Evolutionary conservation across 2,888 invertebrate genomes (phyloP).

Genomic region (Cyaniris semiargus): DNA sequence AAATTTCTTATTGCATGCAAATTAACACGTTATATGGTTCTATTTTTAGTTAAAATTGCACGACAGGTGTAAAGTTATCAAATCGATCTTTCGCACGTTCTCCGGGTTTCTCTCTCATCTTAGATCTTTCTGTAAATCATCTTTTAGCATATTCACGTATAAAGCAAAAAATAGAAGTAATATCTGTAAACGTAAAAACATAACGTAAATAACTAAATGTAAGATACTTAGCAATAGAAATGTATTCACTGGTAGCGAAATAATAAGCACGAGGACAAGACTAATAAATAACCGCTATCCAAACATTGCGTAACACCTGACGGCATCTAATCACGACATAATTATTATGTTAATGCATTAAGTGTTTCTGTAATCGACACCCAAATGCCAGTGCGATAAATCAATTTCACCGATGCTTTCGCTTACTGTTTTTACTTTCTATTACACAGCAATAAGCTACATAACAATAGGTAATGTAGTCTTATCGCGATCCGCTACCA

Average conservation of each 20-base stretch:
- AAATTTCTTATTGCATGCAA: conserved; percentile 28
- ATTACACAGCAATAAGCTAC: conserved; percentile 50
- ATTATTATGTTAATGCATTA: conserved; percentile 75
- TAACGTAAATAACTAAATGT: not conserved
- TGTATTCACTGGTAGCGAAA: conserved; percentile 14
- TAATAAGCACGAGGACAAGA: conserved; percentile 25
- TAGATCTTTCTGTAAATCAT: not conserved
- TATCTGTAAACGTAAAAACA: not conserved
- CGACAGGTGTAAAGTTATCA: conserved; percentile 11
- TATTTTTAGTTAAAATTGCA: conserved; percentile 19
- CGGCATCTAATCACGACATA: conserved; percentile 62
- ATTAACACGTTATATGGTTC: conserved; percentile 17
- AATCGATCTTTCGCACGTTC: not conserved
- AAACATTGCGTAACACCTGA: conserved; percentile 50
- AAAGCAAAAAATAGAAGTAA: not conserved
- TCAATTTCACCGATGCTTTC: conserved; percentile 78
- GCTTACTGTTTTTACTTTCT: conserved; percentile 80
- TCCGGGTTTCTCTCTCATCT: not conserved
- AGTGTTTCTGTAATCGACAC: conserved; percentile 74
- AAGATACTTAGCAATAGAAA: not conserved
- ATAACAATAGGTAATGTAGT: conserved; percentile 30
- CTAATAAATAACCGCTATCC: conserved; percentile 45
- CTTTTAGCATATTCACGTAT: not conserved
- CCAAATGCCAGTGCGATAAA: conserved; percentile 64
- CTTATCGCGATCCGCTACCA: conserved; percentile 27